Conservation (phyloP, 2,888 invertebrate species). For the Latrodectus elegans region DNA sequence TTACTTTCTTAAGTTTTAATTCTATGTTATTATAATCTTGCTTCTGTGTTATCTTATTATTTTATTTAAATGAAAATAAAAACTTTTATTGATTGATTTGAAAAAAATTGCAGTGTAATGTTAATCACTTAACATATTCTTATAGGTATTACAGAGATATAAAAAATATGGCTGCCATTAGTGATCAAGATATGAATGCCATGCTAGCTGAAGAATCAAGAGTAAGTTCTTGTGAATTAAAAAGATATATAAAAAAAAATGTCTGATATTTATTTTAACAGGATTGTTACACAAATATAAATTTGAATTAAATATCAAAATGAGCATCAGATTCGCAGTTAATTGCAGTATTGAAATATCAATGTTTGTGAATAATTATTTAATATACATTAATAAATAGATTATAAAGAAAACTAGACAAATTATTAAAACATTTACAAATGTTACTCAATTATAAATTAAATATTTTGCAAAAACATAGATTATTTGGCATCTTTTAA, state of each 20-base stretch:
- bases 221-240: constrained; percentile 77
- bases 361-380: too few species aligned
- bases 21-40: too few species aligned
- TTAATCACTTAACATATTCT: background rate
- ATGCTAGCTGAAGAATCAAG: constrained; percentile 98
- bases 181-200: constrained; percentile 99
- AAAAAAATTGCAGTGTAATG: background rate
- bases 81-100: background rate
- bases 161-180: constrained; percentile 94
- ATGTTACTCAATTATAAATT: background rate
- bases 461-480: background rate
- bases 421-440: background rate
- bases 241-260: too few species aligned
- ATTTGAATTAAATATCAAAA: too few species aligned
- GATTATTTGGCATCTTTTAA: too few species aligned
- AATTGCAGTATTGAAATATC: too few species aligned
- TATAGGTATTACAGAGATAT: constrained; percentile 78
- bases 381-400: background rate
- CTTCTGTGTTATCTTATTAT: too few species aligned
- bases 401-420: background rate
- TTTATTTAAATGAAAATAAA: too few species aligned
- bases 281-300: too few species aligned
- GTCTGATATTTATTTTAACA: too few species aligned
- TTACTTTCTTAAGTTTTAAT: too few species aligned
- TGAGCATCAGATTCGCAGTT: too few species aligned